Percentiles rank a stretch among this genome's conserved stretches.
phyloP scores from a whole-genome alignment of 2,113 vertebrate species.

The Centrocercus urophasianus region DNA sequence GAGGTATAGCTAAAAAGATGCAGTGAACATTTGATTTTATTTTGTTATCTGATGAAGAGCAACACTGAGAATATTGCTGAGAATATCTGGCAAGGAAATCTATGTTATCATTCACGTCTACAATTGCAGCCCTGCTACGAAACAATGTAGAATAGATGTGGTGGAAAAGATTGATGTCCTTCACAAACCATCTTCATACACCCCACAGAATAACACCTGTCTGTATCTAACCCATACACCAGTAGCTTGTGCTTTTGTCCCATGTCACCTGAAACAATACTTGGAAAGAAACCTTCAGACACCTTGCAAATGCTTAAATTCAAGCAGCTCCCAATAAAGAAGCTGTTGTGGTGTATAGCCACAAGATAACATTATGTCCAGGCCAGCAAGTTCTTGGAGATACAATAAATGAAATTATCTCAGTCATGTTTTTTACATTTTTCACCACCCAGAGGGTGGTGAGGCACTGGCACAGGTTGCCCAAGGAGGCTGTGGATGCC shows the following conservation, averaged over 20 bases:
- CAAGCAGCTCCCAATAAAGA: background rate
- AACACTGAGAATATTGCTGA: background rate
- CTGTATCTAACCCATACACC: background rate
- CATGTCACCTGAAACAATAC: background rate
- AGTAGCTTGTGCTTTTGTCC: background rate
- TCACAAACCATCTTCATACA: background rate
- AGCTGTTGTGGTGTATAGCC: background rate
- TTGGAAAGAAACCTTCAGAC: background rate
- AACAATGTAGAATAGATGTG: fast-evolving
- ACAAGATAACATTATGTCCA: background rate
- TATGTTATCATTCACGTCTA: background rate
- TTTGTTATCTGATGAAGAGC: background rate
- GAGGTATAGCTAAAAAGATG: background rate
- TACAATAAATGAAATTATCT: background rate
- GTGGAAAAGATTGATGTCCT: background rate
- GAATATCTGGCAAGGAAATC: background rate
- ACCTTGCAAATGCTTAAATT: background rate
- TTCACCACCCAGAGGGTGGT: too few species aligned
- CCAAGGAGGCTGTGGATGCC: too few species aligned
- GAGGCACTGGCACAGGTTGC: too few species aligned
- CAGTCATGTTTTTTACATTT: too few species aligned
- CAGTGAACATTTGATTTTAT: background rate
- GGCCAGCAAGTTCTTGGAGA: background rate
- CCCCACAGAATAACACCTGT: too few species aligned
- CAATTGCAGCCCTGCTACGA: background rate